Evolutionary conservation across 2,888 invertebrate genomes (phyloP), one percentile per base, ranked within the genome.

Genomic region (Polylopha cassiicola): DNA sequence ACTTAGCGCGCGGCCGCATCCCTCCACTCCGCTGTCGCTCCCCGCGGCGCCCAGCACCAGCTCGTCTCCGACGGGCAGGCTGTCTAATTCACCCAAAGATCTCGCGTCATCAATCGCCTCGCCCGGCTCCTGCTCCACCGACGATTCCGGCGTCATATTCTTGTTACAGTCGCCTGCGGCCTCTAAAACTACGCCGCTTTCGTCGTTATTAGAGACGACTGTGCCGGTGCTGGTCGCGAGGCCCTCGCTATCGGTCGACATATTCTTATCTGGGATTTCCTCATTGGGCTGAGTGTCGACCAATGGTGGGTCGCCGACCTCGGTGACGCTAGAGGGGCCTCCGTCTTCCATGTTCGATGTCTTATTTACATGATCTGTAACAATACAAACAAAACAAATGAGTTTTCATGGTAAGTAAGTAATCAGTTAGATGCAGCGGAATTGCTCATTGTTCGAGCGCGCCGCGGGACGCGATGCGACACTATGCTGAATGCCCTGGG

Each of bases 1-100:
- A 58, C 91, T 91, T 22, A 90, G 88, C 38, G 91, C 92, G 10
- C 91, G 90, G 0, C 90, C 89, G 30, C 86, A 87, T 29, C 92
- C 91, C 60, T 94, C 94, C 8, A 94, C 91, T 3, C 94, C 94
- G 58, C 94, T 94, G 62, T 94, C 94, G 65, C 92, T 93, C 41
- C 94, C 93, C 45, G 92, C 92, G 45, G 88, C 79, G 13, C 79
- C 77, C 20, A 82, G 61, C 4, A 49, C 75, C 8, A 81, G 51
- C 44, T 84, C 84, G 38, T 85, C 82, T 1, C 68, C 81, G 1
- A 66, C 79, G n/a, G 80, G 82, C 47, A 82, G 59, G 46, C 84
- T 81, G 44, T 82, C 82, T 24, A 82, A 55, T 46, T 84, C 85
- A 0, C 74, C 77, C 24, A 82, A 46, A 3, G 84, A 81, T 20